A percentile compares a stretch with the other conserved stretches of the same genome.
These are phyloP conservation scores for Fulica atra DNA, from an alignment of 2,113 vertebrate genomes.

Conservation along the genomic window DNA sequence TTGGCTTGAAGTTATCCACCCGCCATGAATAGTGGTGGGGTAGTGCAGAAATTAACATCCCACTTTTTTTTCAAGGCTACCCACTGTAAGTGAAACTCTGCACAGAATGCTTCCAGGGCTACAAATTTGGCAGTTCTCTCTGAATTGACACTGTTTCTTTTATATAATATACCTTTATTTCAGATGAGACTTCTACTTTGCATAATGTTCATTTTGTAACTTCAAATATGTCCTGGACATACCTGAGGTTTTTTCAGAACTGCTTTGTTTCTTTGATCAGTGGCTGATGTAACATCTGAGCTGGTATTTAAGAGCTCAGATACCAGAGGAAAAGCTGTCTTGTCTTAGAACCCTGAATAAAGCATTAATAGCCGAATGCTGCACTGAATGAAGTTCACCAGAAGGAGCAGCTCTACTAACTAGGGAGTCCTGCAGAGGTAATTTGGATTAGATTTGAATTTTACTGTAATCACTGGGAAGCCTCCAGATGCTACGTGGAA, in stretches of 20 bases:
- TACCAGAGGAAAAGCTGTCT: neutral
- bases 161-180: neutral
- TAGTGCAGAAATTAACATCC: neutral
- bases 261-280: neutral
- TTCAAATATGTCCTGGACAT: neutral
- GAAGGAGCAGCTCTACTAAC: neutral
- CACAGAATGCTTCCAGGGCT: neutral
- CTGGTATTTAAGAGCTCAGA: neutral
- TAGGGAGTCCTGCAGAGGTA: neutral
- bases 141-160: neutral
- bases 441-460: neutral
- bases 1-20: neutral
- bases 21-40: accelerated
- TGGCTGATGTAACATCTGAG: neutral
- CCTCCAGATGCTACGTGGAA: neutral
- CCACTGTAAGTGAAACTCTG: neutral
- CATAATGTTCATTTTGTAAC: neutral
- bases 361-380: neutral
- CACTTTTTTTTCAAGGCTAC: neutral
- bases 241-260: neutral
- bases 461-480: neutral
- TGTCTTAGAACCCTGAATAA: neutral
- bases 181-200: neutral
- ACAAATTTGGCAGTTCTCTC: neutral
- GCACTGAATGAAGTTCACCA: neutral